phyloP scores from a whole-genome alignment of 53 echinoderm and acorn worm species.

The Mesocentrotus franciscanus region DNA sequence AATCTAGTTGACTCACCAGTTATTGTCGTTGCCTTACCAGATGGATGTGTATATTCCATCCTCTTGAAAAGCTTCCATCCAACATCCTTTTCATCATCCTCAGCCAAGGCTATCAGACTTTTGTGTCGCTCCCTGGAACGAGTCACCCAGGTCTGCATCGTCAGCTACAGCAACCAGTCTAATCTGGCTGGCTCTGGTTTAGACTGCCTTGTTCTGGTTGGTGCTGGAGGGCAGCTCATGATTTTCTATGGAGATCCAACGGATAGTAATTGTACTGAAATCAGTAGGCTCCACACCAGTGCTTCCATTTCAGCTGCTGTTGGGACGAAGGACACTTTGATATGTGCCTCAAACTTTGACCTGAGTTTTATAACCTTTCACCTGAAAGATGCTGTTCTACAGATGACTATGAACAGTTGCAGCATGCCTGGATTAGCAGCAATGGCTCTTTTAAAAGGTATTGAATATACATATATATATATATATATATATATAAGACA shows the following conservation, averaged over 20 bases:
- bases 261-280: not conserved
- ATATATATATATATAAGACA: not conserved
- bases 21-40: conserved; percentile 45
- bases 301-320: not conserved
- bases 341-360: conserved; percentile 47
- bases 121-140: conserved; percentile 44
- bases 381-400: conserved; percentile 2
- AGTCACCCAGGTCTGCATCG: not conserved
- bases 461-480: too few species aligned
- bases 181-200: conserved; percentile 10
- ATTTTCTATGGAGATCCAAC: conserved; percentile 1
- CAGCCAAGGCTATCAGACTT: conserved; percentile 28
- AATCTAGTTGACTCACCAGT: conserved; percentile 60
- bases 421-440: conserved; percentile 19
- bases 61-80: conserved; percentile 22
- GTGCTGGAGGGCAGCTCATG: conserved; percentile 47
- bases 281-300: not conserved
- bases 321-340: conserved; percentile 13
- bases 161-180: conserved; percentile 28
- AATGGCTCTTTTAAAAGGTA: conserved; percentile 44
- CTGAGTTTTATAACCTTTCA: conserved; percentile 33
- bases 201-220: conserved; percentile 56
- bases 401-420: not conserved
- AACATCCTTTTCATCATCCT: not conserved
- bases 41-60: conserved; percentile 59